Evolutionary conservation across 2,113 vertebrate species (phyloP), one percentile per base, ranked within the genome.

Genomic region (Sardina pilchardus): DNA sequence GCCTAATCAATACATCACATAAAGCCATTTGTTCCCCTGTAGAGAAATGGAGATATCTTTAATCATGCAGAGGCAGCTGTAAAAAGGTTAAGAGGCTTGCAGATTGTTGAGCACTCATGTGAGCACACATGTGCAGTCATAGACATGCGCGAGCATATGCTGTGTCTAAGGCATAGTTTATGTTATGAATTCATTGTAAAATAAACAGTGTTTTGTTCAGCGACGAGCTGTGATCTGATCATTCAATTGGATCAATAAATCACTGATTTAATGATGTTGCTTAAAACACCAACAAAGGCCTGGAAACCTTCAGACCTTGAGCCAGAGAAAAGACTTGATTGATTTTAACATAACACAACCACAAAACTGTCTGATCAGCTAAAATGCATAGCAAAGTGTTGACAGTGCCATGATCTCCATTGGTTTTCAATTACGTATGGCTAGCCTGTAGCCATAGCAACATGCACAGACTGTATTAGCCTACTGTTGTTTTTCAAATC

Each of bases 381-480:
- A 34, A 78, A 78, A 78, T 36, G 30, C 14, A 6, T 56, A 56
- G 1, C 30, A 39, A 34, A 78, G 34, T 78, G 14, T 78, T 71
- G 63, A 71, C 63, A 36, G 30, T 78, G 14, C 10, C 71, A 30
- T 39, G 12, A 36, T 36, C 3, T 12, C 10, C 30, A 78, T 78
- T 78, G 71, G 71, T 34, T 71, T 71, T 78, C 71, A 78, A 78
- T 78, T 30, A 36, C 39, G 30, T 30, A 71, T 71, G 63, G n/a
- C 34, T 71, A 34, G 26, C 63, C 30, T 34, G 12, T 16, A 30
- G 17, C 10, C 12, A 75, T 36, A 16, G 26, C 30, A 12, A 30
- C 59, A 21, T 63, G 26, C 26, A 63, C 59, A 63, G 21, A 63
- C 30, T 36, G n/a, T 34, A 16, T 12, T 36, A 34, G 26, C 63